Base-by-base conservation (phyloP, 2,888 invertebrate genomes). In the Romanomermis culicivorax region DNA sequence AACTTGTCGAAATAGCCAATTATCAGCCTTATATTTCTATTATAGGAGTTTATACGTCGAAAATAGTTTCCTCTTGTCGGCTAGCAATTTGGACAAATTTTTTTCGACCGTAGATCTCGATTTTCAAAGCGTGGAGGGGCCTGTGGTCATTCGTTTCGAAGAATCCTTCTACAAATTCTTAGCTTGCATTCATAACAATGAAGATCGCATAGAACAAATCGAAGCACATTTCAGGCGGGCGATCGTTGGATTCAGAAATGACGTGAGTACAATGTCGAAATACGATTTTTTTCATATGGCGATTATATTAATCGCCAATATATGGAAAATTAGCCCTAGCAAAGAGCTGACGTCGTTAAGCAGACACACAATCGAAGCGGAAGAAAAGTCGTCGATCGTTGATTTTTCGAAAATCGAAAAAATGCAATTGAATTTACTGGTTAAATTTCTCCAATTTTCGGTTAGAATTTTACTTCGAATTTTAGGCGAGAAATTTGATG, bases 11-110 rank as follows among this genome's bases (percentile, higher is more conserved):
- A 26, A 47, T 20, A 2, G 25, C n/a, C 51, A 26, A 42, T 49
- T 55, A 20, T 55, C 55, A 2, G 55, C 55, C 20, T 2, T 50
- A n/a, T 53, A 42, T 25, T 53, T 55, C 23, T 55, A 55, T 27
- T 53, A 20, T n/a, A 29, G 55, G 3, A 27, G 27, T 36, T 27
- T 55, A n/a, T 36, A 23, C 25, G 55, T 53, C 20, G 50, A 36
- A 4, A 52, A 29, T n/a, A 42, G 51, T 2, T 55, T 55, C 25
- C 20, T 24, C 3, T 29, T 55, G 55, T 51, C 50, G 29, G 42
- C 55, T 2, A 27, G 4, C 20, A 55, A 55, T 36, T 7, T 55
- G n/a, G 55, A 55, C 23, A 51, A 51, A 25, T 26, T 55, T 24
- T 55, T 25, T 53, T 7, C 26, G 26, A 49, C 50, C 27, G 27